These are phyloP conservation scores for Watsonalla binaria DNA, from an alignment of 2,888 invertebrate genomes.

Conservation along the genomic window DNA sequence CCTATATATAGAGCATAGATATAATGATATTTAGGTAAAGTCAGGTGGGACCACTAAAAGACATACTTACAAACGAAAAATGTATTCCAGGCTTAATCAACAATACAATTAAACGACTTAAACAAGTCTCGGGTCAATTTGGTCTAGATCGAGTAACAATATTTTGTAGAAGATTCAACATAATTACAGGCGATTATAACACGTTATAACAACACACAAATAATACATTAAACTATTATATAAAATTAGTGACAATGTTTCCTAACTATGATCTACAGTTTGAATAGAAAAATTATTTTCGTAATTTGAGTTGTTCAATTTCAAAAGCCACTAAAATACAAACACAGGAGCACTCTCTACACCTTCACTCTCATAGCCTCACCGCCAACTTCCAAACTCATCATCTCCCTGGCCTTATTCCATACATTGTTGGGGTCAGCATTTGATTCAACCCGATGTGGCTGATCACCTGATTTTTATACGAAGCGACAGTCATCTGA, in stretches of 20 bases:
- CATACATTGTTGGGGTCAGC: too few species aligned
- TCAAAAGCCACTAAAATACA: too few species aligned
- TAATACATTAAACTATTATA: constrained; percentile 13
- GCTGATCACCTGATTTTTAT: too few species aligned
- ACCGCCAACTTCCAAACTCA: too few species aligned
- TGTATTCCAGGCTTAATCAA: constrained; percentile 54
- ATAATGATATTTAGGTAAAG: too few species aligned
- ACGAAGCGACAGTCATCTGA: too few species aligned
- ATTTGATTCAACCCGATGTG: too few species aligned
- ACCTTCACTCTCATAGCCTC: too few species aligned
- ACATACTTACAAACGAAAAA: constrained; percentile 30
- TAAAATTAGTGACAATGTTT: constrained; percentile 9
- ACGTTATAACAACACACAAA: constrained; percentile 42
- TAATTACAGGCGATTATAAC: constrained; percentile 27
- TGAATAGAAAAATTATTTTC: constrained; percentile 12
- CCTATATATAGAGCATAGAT: too few species aligned
- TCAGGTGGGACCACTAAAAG: neutral
- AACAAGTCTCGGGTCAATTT: constrained; percentile 25
- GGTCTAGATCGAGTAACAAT: constrained; percentile 19
- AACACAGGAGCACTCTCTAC: too few species aligned
- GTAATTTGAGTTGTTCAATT: too few species aligned
- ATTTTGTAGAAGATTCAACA: constrained; percentile 2
- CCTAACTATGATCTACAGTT: constrained; percentile 10
- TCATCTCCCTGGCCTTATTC: too few species aligned
- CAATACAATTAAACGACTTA: constrained; percentile 45